phyloP scores from a whole-genome alignment of 64 coral and sea anemone species.

The Stylophora pistillata region DNA sequence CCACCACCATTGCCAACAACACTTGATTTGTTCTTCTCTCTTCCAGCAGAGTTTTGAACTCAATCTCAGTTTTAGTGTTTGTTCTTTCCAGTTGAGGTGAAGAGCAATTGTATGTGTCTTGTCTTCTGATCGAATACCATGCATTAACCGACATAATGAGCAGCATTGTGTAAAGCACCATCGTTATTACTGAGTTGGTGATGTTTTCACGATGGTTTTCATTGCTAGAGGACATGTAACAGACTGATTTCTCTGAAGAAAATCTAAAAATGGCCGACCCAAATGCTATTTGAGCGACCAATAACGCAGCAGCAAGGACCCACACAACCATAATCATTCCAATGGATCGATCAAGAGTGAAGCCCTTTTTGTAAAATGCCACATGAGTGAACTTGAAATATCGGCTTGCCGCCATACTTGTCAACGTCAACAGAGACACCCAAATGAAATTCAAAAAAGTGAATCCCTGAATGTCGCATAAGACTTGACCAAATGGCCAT shows the following conservation, averaged over 20 bases:
- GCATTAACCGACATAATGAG: neutral
- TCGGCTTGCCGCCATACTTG: neutral
- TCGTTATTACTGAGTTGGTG: neutral
- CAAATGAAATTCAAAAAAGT: neutral
- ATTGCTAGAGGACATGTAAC: neutral
- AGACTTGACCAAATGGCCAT: conserved; percentile 3
- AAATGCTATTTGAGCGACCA: neutral
- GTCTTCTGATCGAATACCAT: neutral
- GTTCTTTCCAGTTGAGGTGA: neutral
- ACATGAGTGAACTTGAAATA: neutral
- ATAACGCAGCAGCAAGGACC: neutral
- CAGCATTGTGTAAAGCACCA: neutral
- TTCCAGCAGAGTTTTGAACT: neutral
- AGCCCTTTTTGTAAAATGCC: neutral
- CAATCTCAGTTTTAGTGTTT: neutral
- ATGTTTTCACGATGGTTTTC: neutral
- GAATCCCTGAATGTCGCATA: conserved; percentile 30
- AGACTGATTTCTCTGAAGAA: neutral
- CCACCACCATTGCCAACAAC: neutral
- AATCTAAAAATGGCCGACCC: neutral
- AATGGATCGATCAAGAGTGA: neutral
- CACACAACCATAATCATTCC: conserved; percentile 13
- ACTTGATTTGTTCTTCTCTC: conserved; percentile 20
- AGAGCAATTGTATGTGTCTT: neutral
- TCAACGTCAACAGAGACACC: neutral